Percentiles rank a stretch among this genome's conserved stretches.
phyloP scores from a whole-genome alignment of 35 echinoderm and acorn worm species.

The Eucidaris tribuloides region DNA sequence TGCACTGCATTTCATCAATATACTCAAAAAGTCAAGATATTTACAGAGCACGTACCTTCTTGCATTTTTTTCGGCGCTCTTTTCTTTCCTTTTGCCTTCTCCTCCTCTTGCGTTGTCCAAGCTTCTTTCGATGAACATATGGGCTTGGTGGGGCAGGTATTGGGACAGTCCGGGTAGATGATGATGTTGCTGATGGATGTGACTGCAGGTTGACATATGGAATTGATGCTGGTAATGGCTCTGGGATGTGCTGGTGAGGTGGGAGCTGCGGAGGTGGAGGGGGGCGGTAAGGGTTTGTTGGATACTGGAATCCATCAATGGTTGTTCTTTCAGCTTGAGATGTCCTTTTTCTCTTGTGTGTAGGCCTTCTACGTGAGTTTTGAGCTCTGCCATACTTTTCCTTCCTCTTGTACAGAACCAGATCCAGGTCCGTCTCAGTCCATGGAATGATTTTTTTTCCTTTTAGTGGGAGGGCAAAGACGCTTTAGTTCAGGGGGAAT shows the following conservation, averaged over 20 bases:
- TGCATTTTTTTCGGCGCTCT: background rate
- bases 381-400: slow-evolving; percentile 6
- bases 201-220: background rate
- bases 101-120: background rate
- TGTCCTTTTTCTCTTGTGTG: background rate
- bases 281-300: background rate
- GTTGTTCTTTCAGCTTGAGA: background rate
- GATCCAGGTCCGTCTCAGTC: background rate
- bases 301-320: background rate
- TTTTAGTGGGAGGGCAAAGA: background rate
- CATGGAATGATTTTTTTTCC: background rate
- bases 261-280: slow-evolving; percentile 1
- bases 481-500: background rate
- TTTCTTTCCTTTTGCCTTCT: background rate
- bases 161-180: background rate
- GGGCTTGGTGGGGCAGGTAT: background rate
- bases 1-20: too few species aligned
- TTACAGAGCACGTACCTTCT: background rate
- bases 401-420: background rate
- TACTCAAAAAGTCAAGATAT: too few species aligned
- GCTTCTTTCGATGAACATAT: background rate
- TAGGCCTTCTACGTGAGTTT: too few species aligned
- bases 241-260: background rate
- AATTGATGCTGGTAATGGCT: background rate
- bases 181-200: background rate